Conservation (phyloP, 1,140 invertebrate genomes). For the Achroia grisella region DNA sequence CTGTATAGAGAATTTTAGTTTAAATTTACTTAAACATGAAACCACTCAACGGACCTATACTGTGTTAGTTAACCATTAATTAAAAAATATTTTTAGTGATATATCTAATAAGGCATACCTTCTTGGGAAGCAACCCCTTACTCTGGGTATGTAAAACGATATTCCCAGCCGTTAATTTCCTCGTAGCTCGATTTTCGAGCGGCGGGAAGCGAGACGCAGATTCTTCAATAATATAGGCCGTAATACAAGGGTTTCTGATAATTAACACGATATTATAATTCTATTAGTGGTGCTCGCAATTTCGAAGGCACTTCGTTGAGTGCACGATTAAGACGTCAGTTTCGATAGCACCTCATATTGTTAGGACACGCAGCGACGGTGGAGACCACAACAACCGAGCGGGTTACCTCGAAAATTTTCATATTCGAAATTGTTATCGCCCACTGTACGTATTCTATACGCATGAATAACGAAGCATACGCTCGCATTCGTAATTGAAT, state of each 20-base stretch:
- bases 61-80: neutral
- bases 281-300: neutral
- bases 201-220: too few relatives aligned
- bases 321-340: conserved; percentile 3
- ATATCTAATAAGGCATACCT: too few relatives aligned
- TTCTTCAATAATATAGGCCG: too few relatives aligned
- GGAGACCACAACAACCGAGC: too few relatives aligned
- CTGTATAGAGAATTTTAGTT: too few relatives aligned
- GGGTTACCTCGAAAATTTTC: conserved; percentile 6
- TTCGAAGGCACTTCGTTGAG: neutral
- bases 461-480: conserved; percentile 34
- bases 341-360: neutral
- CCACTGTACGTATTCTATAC: conserved; percentile 5
- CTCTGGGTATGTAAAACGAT: too few relatives aligned
- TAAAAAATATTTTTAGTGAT: neutral
- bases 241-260: conserved; percentile 1
- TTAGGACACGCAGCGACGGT: neutral
- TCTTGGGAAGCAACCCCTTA: too few relatives aligned
- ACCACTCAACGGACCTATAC: too few relatives aligned
- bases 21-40: neutral
- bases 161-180: too few relatives aligned
- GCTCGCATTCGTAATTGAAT: conserved; percentile 37
- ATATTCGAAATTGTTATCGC: conserved; percentile 9
- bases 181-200: too few relatives aligned
- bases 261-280: conserved; percentile 8